These are phyloP conservation scores for Drosophila vallismaia DNA, from an alignment of 2,888 invertebrate species.

Conservation along the genomic window DNA sequence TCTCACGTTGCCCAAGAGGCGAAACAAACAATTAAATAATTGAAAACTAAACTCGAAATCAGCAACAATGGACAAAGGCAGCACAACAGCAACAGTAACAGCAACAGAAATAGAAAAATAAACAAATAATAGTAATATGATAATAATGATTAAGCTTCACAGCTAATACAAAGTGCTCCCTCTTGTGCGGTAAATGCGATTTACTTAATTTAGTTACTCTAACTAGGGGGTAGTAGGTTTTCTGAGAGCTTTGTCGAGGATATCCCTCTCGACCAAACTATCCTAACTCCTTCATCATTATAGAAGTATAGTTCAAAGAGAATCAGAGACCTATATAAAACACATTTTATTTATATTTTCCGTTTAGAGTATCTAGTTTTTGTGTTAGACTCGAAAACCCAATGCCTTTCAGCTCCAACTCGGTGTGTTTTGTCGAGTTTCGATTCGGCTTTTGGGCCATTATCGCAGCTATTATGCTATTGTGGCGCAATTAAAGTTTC, in stretches of 20 bases:
- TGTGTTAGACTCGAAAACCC: not conserved
- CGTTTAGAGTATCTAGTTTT: not conserved
- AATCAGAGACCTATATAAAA: too few relatives aligned
- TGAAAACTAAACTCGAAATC: constrained; percentile 53
- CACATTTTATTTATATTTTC: not conserved
- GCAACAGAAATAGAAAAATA: constrained; percentile 27
- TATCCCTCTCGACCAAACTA: too few relatives aligned
- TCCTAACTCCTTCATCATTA: too few relatives aligned
- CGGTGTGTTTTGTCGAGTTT: not conserved
- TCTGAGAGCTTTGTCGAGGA: not conserved
- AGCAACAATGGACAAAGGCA: constrained; percentile 17
- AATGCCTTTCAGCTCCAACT: not conserved
- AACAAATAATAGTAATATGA: constrained; percentile 54
- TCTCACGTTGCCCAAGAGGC: constrained; percentile 64
- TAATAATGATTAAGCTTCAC: constrained; percentile 49
- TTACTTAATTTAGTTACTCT: constrained; percentile 16
- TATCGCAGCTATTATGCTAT: constrained; percentile 58
- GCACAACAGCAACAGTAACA: not conserved
- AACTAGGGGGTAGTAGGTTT: not conserved
- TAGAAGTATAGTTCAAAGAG: too few relatives aligned
- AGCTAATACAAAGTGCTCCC: constrained; percentile 65
- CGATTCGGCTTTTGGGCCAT: constrained; percentile 25
- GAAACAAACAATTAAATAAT: constrained; percentile 64
- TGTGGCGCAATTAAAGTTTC: constrained; percentile 75
- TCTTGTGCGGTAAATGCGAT: constrained; percentile 38